Conservation (phyloP, 2,113 vertebrate species). For the Upupa epops region DNA sequence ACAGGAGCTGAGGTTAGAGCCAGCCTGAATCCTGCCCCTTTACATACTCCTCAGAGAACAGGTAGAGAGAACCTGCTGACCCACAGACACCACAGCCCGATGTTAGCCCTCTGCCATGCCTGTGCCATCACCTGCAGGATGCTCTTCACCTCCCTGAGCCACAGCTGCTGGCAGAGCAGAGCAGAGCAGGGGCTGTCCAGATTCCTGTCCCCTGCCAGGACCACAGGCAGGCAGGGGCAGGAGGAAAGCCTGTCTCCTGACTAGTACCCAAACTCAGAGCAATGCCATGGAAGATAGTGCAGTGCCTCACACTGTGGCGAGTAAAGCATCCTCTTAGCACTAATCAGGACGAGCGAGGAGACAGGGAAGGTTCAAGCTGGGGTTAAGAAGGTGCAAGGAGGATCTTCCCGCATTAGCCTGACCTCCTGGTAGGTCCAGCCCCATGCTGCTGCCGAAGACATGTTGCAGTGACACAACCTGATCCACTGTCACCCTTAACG, state of each 20-base stretch:
- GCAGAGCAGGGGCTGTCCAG: not conserved
- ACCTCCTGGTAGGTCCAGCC: not conserved
- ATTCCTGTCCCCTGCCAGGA: not conserved
- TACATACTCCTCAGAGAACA: fast-evolving
- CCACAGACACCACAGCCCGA: not conserved
- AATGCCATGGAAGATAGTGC: fast-evolving
- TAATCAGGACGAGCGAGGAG: conserved; percentile 57
- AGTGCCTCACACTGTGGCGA: not conserved
- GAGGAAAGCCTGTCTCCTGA: not conserved
- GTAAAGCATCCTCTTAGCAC: not conserved
- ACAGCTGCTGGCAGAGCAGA: fast-evolving
- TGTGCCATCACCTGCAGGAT: not conserved
- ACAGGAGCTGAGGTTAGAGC: not conserved
- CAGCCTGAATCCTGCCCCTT: not conserved
- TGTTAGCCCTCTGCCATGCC: not conserved
- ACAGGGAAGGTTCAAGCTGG: conserved; percentile 47
- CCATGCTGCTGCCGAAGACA: not conserved
- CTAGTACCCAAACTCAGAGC: fast-evolving
- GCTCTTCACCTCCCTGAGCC: not conserved
- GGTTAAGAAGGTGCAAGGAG: conserved; percentile 43
- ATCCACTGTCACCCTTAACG: fast-evolving
- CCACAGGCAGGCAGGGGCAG: not conserved
- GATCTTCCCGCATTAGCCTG: conserved; percentile 39
- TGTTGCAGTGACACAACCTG: fast-evolving
- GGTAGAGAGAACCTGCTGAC: not conserved